Evolutionary conservation across 2,888 invertebrate genomes (phyloP).

Genomic region (Tillus elongatus): DNA sequence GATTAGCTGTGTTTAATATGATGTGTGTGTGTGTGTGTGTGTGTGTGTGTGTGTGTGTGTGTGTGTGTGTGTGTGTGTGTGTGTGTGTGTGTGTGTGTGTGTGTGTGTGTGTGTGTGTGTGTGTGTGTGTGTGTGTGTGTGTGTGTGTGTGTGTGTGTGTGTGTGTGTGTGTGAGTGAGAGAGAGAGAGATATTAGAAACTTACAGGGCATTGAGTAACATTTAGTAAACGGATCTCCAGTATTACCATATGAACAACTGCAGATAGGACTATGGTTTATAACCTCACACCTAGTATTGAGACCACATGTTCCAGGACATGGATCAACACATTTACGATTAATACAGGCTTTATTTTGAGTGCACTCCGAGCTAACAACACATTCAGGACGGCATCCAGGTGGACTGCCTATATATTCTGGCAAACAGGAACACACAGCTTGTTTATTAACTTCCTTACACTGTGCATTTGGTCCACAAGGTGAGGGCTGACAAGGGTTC

Average conservation of each 20-base stretch:
- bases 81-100: too few relatives aligned
- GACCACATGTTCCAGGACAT: conserved; percentile 72
- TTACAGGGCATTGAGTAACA: conserved; percentile 51
- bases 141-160: too few relatives aligned
- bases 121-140: too few relatives aligned
- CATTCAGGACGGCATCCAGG: conserved; percentile 80
- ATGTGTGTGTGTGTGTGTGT: too few relatives aligned
- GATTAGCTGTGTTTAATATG: too few relatives aligned
- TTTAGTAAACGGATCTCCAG: conserved; percentile 72
- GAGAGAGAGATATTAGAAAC: too few relatives aligned
- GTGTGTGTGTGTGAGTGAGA: too few relatives aligned
- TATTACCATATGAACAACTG: conserved; percentile 61
- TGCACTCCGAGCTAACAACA: conserved; percentile 71
- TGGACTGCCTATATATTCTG: conserved; percentile 63
- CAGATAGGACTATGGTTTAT: conserved; percentile 77
- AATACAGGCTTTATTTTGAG: conserved; percentile 68
- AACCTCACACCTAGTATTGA: conserved; percentile 67
- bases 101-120: too few relatives aligned
- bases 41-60: too few relatives aligned
- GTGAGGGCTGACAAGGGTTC: conserved; percentile 66
- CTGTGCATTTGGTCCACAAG: conserved; percentile 74
- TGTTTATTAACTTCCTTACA: conserved; percentile 61
- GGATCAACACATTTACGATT: conserved; percentile 76
- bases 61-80: too few relatives aligned
- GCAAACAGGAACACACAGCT: conserved; percentile 70